These are phyloP conservation scores for Pionites leucogaster DNA, from an alignment of 2,113 vertebrate species.

Conservation along the genomic window DNA sequence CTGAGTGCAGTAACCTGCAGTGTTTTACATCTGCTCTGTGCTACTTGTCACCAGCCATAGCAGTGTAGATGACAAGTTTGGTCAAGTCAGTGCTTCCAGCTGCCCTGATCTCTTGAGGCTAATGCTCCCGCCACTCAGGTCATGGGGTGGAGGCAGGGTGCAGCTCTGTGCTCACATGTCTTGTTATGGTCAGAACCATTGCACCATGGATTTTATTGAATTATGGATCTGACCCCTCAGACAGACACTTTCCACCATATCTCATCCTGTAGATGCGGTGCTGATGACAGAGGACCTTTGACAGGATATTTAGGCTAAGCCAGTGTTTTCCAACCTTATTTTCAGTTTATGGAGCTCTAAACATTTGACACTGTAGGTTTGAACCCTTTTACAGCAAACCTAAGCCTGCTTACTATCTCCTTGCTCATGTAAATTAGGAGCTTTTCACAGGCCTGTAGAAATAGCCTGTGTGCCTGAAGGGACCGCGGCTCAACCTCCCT, in stretches of 20 bases:
- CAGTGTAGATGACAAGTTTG: neutral
- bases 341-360: neutral
- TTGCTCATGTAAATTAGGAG: neutral
- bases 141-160: neutral
- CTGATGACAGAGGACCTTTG: neutral
- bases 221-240: neutral
- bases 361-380: neutral
- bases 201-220: neutral
- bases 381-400: neutral
- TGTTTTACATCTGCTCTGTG: neutral
- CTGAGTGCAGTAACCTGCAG: neutral
- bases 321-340: neutral
- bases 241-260: neutral
- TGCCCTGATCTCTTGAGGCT: neutral
- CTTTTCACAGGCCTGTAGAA: neutral
- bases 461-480: neutral
- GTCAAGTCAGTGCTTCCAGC: neutral
- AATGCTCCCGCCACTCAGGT: neutral
- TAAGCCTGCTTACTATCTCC: neutral
- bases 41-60: neutral
- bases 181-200: neutral
- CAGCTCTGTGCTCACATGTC: neutral
- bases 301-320: neutral
- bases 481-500: neutral
- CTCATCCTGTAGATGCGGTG: neutral